Evolutionary conservation across 2,888 invertebrate genomes (phyloP).

Genomic region (Troides aeacus): DNA sequence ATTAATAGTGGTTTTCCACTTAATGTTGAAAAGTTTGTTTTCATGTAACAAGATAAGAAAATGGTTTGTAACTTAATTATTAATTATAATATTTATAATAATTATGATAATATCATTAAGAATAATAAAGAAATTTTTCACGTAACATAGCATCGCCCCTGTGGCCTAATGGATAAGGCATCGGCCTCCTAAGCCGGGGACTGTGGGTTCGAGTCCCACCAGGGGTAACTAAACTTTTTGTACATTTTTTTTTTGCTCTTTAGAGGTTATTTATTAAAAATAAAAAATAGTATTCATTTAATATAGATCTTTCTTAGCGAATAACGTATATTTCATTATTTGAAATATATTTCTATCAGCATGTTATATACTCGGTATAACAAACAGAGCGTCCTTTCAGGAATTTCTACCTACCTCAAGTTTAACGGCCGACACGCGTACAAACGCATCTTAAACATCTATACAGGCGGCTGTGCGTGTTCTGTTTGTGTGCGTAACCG

Average conservation of each 20-base stretch:
- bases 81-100: too few species aligned
- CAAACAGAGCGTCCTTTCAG: not conserved
- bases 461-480: slow-evolving; percentile 49
- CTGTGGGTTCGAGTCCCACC: slow-evolving; percentile 89
- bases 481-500: slow-evolving; percentile 50
- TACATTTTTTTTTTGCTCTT: not conserved
- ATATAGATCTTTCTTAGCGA: not conserved
- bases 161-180: slow-evolving; percentile 89
- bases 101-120: not conserved
- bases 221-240: slow-evolving; percentile 73
- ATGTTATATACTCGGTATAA: too few species aligned
- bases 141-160: slow-evolving; percentile 72
- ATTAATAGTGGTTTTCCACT: too few species aligned
- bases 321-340: not conserved
- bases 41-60: too few species aligned
- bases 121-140: slow-evolving; percentile 2
- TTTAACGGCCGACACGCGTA: slow-evolving; percentile 51
- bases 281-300: too few species aligned
- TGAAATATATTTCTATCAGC: not conserved
- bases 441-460: slow-evolving; percentile 44
- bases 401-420: slow-evolving; percentile 38
- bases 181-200: slow-evolving; percentile 89
- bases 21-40: too few species aligned
- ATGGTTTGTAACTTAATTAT: too few species aligned
- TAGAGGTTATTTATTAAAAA: too few species aligned